A percentile compares a stretch with the other conserved stretches of the same genome.
Conservation (phyloP, 2,888 invertebrate genomes). For the Tuta absoluta region DNA sequence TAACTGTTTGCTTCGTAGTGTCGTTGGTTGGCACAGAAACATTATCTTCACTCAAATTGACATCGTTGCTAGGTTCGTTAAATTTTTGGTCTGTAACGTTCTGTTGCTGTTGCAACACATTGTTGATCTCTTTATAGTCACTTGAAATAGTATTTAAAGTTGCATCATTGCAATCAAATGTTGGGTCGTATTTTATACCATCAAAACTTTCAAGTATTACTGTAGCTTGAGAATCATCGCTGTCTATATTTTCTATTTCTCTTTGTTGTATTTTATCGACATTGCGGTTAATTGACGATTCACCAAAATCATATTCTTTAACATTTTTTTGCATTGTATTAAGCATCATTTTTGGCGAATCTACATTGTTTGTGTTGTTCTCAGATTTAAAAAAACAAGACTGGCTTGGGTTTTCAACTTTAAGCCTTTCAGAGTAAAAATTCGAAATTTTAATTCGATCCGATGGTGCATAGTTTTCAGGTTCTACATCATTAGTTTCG, state of each 20-base stretch:
- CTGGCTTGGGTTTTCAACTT: not conserved
- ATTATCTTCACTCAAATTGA: not conserved
- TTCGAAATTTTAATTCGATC: not conserved
- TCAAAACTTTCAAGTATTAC: not conserved
- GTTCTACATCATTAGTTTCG: not conserved
- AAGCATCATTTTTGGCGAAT: not conserved
- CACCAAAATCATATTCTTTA: not conserved
- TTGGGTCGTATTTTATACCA: not conserved
- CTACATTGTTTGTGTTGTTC: not conserved
- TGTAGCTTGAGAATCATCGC: not conserved
- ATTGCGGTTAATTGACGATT: not conserved
- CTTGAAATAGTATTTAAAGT: not conserved
- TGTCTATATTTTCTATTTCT: not conserved
- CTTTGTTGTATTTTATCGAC: constrained; percentile 3
- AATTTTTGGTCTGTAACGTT: not conserved
- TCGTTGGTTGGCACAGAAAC: not conserved
- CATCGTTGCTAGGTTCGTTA: not conserved
- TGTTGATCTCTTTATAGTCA: not conserved
- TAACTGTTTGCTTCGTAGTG: not conserved
- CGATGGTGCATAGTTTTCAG: not conserved
- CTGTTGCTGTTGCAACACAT: not conserved
- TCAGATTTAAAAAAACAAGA: not conserved
- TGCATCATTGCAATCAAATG: not conserved
- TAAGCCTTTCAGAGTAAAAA: not conserved
- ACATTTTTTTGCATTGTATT: not conserved